These are phyloP conservation scores for Spea multiplicata DNA, from an alignment of 2,113 vertebrate genomes.

Conservation along the genomic window DNA sequence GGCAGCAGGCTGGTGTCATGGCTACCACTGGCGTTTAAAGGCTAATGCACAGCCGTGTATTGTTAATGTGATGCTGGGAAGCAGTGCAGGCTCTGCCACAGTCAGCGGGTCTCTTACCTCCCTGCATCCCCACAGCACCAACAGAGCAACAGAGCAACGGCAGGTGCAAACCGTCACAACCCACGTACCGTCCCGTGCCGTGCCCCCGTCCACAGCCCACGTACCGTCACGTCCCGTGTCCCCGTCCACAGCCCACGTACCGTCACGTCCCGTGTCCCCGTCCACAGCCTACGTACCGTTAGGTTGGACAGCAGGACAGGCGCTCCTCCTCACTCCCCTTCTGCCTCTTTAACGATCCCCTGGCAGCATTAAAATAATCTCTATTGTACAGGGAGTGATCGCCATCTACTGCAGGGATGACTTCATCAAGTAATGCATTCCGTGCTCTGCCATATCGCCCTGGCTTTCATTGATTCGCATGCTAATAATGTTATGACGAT, in stretches of 20 bases:
- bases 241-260: too few relatives aligned
- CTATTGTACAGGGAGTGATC: background rate
- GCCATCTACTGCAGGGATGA: constrained; percentile 41
- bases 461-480: too few relatives aligned
- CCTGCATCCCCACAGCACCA: background rate
- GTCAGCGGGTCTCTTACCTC: background rate
- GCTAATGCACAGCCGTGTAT: background rate
- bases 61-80: background rate
- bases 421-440: background rate
- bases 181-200: too few relatives aligned
- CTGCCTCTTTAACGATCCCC: background rate
- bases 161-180: background rate
- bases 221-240: too few relatives aligned
- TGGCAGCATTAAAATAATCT: constrained; percentile 1
- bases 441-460: too few relatives aligned
- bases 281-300: too few relatives aligned
- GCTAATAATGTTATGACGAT: too few relatives aligned
- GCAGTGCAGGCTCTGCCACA: too few relatives aligned
- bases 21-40: background rate
- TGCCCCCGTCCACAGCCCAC: too few relatives aligned
- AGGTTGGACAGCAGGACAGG: too few relatives aligned
- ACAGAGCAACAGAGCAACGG: too few relatives aligned
- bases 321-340: background rate
- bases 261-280: too few relatives aligned
- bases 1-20: background rate